A percentile compares a stretch with the other conserved stretches of the same genome.
These are phyloP conservation scores for Leptatherina wallacei DNA, from an alignment of 2,797 vertebrate species.

Conservation along the genomic window DNA sequence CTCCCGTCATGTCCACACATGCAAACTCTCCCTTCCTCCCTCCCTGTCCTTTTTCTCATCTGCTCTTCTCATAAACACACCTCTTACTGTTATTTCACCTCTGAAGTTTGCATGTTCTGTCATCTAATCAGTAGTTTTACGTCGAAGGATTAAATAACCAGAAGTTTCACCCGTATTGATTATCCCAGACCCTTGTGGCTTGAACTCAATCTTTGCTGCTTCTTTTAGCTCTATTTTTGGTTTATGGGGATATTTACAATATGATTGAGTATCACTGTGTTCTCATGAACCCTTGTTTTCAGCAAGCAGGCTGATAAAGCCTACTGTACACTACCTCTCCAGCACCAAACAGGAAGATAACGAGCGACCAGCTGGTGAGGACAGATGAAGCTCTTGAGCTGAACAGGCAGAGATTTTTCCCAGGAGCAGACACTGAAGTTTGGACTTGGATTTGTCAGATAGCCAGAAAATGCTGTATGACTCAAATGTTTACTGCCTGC, in stretches of 20 bases:
- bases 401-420: constrained; percentile 7
- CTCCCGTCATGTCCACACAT: constrained; percentile 73
- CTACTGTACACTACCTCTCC: background rate
- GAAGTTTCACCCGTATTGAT: background rate
- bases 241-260: constrained; percentile 10
- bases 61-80: constrained; percentile 38
- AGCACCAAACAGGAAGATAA: constrained; percentile 17
- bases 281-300: constrained; percentile 35
- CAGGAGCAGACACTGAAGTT: constrained; percentile 18
- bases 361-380: background rate
- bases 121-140: background rate
- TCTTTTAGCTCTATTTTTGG: constrained; percentile 29
- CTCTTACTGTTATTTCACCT: constrained; percentile 34
- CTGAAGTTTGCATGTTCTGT: constrained; percentile 20
- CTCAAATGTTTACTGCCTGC: background rate
- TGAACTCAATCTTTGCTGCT: background rate
- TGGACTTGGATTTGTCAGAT: constrained; percentile 4
- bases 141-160: background rate
- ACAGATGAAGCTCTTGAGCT: background rate
- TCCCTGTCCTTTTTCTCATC: constrained; percentile 50
- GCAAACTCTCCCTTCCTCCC: constrained; percentile 49
- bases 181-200: background rate
- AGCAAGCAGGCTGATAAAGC: constrained; percentile 32
- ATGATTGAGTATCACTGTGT: constrained; percentile 3
- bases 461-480: constrained; percentile 3